Evolutionary conservation across 2,888 invertebrate genomes (phyloP).

Genomic region (Rhingia campestris): DNA sequence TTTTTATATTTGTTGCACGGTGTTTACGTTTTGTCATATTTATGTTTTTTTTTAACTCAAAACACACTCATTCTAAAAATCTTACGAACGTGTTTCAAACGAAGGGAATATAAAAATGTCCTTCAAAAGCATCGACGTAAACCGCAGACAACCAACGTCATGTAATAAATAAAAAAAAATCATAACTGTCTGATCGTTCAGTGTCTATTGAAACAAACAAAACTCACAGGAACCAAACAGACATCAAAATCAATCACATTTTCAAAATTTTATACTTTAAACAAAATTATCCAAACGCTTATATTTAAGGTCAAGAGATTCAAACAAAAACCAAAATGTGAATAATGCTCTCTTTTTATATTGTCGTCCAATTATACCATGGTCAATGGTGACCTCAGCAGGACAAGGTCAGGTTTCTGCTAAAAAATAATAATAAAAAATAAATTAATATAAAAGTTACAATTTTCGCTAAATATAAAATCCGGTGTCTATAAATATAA

Average conservation of each 20-base stretch:
- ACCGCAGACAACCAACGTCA: background rate
- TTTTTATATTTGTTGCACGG: too few species aligned
- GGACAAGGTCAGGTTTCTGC: constrained; percentile 64
- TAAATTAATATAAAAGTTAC: constrained; percentile 13
- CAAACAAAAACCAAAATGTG: background rate
- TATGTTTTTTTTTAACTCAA: too few species aligned
- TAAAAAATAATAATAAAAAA: constrained; percentile 10
- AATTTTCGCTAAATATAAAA: constrained; percentile 53
- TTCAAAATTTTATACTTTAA: constrained; percentile 34
- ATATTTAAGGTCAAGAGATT: constrained; percentile 39
- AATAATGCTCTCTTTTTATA: constrained; percentile 2
- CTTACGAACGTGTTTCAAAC: too few species aligned
- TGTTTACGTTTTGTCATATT: too few species aligned
- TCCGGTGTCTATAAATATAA: constrained; percentile 53
- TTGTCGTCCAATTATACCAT: constrained; percentile 38
- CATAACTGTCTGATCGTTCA: background rate
- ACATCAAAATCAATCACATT: constrained; percentile 41
- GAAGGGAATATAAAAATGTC: too few species aligned
- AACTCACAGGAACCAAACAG: background rate
- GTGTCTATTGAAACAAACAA: constrained; percentile 11
- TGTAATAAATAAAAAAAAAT: constrained; percentile 5
- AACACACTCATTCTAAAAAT: too few species aligned
- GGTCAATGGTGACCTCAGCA: constrained; percentile 64
- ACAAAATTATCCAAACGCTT: constrained; percentile 18
- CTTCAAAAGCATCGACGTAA: background rate